Evolutionary conservation across 2,797 vertebrate species (phyloP).

Genomic region (Monodelphis domestica): DNA sequence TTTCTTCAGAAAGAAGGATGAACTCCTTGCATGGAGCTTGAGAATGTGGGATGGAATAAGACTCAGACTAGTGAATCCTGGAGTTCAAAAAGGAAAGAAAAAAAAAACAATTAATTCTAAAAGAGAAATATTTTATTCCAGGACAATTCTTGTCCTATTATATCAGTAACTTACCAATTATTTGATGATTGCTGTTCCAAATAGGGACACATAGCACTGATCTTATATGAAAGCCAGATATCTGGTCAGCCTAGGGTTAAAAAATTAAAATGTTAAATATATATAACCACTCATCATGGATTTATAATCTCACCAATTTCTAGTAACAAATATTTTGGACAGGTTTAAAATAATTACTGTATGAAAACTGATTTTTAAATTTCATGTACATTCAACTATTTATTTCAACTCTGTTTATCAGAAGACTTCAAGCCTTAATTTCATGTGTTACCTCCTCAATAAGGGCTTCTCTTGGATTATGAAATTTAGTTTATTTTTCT

Average conservation of each 20-base stretch:
- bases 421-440: not conserved
- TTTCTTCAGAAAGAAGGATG: not conserved
- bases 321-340: slow-evolving; percentile 29
- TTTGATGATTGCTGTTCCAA: slow-evolving; percentile 99
- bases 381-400: not conserved
- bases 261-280: slow-evolving; percentile 63
- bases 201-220: slow-evolving; percentile 99
- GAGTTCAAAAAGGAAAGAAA: not conserved
- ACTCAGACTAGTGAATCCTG: not conserved
- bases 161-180: slow-evolving; percentile 92
- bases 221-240: slow-evolving; percentile 98
- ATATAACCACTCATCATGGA: slow-evolving; percentile 14
- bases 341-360: slow-evolving; percentile 13
- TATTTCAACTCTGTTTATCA: not conserved
- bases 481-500: not conserved
- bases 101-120: not conserved
- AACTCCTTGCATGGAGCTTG: slow-evolving; percentile 32
- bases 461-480: not conserved
- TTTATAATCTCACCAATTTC: slow-evolving; percentile 37
- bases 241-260: slow-evolving; percentile 93
- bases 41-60: not conserved
- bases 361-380: slow-evolving; percentile 39
- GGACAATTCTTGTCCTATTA: slow-evolving; percentile 29
- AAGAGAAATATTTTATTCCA: slow-evolving; percentile 46
- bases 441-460: not conserved